Conservation (phyloP, 2,797 vertebrate species). For the Danio jaintianensis region DNA sequence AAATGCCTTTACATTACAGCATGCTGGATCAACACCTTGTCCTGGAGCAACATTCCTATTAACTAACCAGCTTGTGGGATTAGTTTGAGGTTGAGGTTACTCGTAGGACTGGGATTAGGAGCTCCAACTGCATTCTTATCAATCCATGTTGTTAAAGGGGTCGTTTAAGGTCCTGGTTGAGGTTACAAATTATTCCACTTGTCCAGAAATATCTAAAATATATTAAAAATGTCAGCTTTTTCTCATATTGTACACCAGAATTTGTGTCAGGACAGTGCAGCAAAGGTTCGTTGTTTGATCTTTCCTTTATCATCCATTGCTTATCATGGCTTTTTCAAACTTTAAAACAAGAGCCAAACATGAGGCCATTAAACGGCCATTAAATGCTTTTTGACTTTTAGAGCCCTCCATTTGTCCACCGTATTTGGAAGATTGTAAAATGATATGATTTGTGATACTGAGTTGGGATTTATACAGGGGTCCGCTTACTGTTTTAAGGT, state of each 20-base stretch:
- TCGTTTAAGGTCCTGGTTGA: not conserved
- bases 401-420: too few species aligned
- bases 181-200: not conserved
- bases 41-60: not conserved
- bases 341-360: too few species aligned
- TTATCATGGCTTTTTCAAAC: too few species aligned
- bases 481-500: too few species aligned
- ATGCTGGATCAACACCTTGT: not conserved
- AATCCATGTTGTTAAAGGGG: not conserved
- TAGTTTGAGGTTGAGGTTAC: not conserved
- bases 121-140: not conserved
- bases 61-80: constrained; percentile 28
- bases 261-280: not conserved
- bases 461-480: too few species aligned
- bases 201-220: too few species aligned
- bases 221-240: not conserved
- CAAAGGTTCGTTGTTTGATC: not conserved
- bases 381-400: too few species aligned
- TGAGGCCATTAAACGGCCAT: too few species aligned
- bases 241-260: not conserved
- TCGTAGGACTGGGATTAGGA: not conserved
- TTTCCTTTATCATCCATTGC: not conserved
- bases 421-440: too few species aligned
- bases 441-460: too few species aligned
- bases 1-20: not conserved